phyloP scores from a whole-genome alignment of 2,797 vertebrate species.

The Nyctalus aviator region DNA sequence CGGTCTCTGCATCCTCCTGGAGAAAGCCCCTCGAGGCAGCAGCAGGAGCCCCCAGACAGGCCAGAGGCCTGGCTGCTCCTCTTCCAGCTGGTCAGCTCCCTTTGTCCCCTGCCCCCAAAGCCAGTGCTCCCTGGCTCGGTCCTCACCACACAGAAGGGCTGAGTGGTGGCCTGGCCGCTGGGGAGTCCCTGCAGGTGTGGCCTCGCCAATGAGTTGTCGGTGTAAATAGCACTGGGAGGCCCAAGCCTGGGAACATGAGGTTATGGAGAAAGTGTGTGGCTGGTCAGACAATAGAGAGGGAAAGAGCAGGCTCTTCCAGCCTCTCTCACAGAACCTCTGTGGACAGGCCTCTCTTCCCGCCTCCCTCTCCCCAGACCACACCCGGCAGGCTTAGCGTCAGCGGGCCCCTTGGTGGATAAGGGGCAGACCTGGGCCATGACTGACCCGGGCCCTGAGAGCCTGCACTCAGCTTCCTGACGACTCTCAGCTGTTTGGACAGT shows the following conservation, averaged over 20 bases:
- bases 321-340: neutral
- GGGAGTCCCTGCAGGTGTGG: neutral
- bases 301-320: neutral
- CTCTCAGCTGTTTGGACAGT: neutral
- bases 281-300: neutral
- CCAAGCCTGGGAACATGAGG: neutral
- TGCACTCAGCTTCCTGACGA: neutral
- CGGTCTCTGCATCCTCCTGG: neutral
- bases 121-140: neutral
- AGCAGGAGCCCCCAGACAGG: neutral
- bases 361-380: neutral
- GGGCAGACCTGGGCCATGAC: no score
- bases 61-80: rapidly evolving
- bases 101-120: neutral
- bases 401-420: neutral
- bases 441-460: neutral
- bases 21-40: neutral
- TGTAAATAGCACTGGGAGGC: neutral
- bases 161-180: neutral
- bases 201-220: neutral
- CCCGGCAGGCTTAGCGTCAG: rapidly evolving
- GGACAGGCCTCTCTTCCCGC: neutral
- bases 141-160: neutral
- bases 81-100: neutral
- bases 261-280: neutral